Percentiles rank a stretch among this genome's conserved stretches.
Conservation (phyloP, 2,888 invertebrate genomes). For the Nysson spinosus region DNA sequence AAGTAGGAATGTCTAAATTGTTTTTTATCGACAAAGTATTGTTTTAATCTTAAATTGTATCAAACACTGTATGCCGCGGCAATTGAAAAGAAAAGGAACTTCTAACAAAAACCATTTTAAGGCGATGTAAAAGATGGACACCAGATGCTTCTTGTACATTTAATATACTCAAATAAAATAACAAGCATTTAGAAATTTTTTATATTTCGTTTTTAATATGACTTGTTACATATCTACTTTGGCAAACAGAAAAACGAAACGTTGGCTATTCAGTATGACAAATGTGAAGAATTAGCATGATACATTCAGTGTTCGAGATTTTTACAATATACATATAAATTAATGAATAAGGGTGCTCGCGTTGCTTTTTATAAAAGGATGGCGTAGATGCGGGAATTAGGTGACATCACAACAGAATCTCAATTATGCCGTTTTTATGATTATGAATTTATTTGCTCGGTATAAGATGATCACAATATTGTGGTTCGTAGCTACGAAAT, state of each 20-base stretch:
- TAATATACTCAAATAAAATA: conserved; percentile 53
- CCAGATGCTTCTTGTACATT: conserved; percentile 53
- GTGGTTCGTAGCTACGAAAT: conserved; percentile 64
- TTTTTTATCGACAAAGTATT: conserved; percentile 39
- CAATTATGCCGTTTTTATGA: conserved; percentile 15
- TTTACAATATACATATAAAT: background rate
- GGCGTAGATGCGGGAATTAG: background rate
- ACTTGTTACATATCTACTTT: background rate
- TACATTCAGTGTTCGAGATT: background rate
- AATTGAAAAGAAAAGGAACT: conserved; percentile 2
- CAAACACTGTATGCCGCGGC: conserved; percentile 19
- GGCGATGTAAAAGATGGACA: conserved; percentile 18
- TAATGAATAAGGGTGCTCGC: conserved; percentile 1
- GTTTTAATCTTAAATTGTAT: conserved; percentile 37
- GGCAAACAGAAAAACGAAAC: background rate
- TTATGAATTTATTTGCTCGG: conserved; percentile 67
- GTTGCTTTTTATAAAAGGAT: conserved; percentile 1
- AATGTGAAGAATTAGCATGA: background rate
- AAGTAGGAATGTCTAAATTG: conserved; percentile 12
- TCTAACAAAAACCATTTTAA: conserved; percentile 24
- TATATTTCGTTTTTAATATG: conserved; percentile 23
- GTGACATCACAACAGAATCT: conserved; percentile 11
- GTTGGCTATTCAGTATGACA: too few relatives aligned
- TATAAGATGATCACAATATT: conserved; percentile 69
- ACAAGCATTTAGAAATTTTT: conserved; percentile 37